phyloP scores from a whole-genome alignment of 23 tunicate species.

The Botrylloides violaceus region DNA sequence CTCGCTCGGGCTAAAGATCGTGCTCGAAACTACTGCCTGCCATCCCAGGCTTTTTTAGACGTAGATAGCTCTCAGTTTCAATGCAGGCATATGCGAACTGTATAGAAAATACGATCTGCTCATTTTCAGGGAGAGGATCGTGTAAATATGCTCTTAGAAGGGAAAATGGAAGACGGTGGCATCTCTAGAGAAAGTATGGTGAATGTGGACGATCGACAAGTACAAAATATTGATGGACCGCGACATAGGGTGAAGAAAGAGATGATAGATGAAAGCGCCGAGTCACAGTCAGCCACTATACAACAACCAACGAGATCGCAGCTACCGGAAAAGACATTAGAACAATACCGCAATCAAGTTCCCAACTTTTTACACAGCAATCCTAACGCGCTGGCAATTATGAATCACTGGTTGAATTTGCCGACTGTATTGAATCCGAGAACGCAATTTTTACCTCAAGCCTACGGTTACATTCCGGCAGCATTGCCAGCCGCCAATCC shows the following conservation, averaged over 20 bases:
- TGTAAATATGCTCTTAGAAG: conserved; percentile 14
- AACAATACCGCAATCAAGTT: background rate
- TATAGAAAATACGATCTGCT: background rate
- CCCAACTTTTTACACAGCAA: background rate
- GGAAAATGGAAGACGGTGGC: background rate
- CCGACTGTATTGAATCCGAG: conserved; percentile 11
- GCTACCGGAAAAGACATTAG: background rate
- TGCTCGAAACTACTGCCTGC: too few species aligned
- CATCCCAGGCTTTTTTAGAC: too few species aligned
- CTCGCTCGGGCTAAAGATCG: too few species aligned
- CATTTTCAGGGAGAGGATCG: background rate
- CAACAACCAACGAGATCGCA: background rate
- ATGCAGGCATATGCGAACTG: too few species aligned
- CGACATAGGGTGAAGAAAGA: conserved; percentile 3
- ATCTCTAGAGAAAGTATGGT: background rate
- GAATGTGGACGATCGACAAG: background rate
- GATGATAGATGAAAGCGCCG: background rate
- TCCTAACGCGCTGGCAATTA: background rate
- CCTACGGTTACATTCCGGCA: conserved; percentile 11
- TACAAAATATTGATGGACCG: background rate
- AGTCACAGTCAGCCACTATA: background rate
- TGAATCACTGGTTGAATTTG: conserved; percentile 12
- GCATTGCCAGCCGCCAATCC: background rate
- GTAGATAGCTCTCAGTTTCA: too few species aligned
- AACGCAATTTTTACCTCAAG: conserved; percentile 17